Base-by-base conservation (phyloP, 2,113 vertebrate species). In the Tympanuchus pallidicinctus region DNA sequence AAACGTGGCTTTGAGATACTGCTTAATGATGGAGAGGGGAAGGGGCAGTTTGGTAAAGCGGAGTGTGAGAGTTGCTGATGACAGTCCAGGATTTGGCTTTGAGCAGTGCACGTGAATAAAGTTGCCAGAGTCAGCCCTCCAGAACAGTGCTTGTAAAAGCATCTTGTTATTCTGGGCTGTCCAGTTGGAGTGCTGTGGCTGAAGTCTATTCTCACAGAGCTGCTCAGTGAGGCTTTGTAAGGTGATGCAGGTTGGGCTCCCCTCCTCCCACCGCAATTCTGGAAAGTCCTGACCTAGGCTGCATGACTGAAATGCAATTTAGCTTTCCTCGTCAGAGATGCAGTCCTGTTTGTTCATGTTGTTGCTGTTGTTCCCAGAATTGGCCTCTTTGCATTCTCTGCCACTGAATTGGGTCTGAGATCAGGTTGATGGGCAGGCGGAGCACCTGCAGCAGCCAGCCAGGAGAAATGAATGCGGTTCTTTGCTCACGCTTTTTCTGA, bases 1-100 rank as follows among this genome's bases (percentile, higher is more conserved):
- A 38, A 59, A 10, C 2, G 69, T 13, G 40, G 27, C 82, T 82
- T 47, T 48, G 63, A 71, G 89, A 27, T n/a, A 8, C 0, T 16
- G 17, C 47, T 56, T 7, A 14, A 0, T 54, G 70, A 14, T 36
- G 52, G 2, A 12, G 78, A 64, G 64, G 48, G 72, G n/a, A 7
- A 88, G 77, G 73, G 42, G 65, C 1, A 13, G 8, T 50, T 61
- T 13, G 18, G n/a, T 67, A 19, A 64, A 96, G 34, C 27, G 42
- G 76, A 36, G 72, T 28, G 48, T 72, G 94, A 82, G 81, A 72
- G 70, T 16, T 87, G 59, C 65, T 92, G 77, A 34, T 70, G 92
- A 52, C 48, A 24, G 84, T 38, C 43, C 36, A 82, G 74, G 74
- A 27, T 82, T 89, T 87, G 83, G 73, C 59, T 87, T 69, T 47